Evolutionary conservation across 2,888 invertebrate species (phyloP), one percentile per base, ranked within the genome.

Genomic region (Calliscelio sp.): DNA sequence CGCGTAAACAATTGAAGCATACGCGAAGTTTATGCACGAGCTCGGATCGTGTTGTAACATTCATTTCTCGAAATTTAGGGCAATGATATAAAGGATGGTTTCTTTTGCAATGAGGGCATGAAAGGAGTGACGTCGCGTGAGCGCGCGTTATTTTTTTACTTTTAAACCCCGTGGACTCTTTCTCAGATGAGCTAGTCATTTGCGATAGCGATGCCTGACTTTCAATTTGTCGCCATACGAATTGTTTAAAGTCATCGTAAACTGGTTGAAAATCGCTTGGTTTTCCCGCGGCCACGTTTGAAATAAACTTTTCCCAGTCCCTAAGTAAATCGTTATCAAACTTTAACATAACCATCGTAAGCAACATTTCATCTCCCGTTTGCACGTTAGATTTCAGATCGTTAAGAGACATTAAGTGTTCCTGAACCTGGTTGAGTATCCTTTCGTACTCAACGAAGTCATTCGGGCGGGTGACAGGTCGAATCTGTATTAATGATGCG

Each of bases 401-500:
- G 18, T 70, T 44, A 1, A 79, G 22, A 1, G 57, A 59, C 59
- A 78, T 68, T 1, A 77, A 11, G 6, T 77, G 38, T 57, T 77
- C 66, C 28, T 78, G 78, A 32, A 61, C 51, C 49, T 51, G 28
- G 22, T 79, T 70, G 61, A 79, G 66, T 49, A 79, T 41, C 11
- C 79, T 46, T 11, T 79, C 79, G 28, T 79, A 79, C 66, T 79
- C 70, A 24, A 11, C 22, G 11, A 20, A 0, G 20, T 61, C 5
- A 41, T 71, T 71, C 16, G 66, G 35, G 11, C 53, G 59, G 1
- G 51, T 61, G 61, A 44, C 79, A 18, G 59, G 11, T 6, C 22
- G 14, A 11, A 79, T 41, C 2, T 41, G 11, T 53, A 6, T 20
- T 41, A 0, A 61, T 16, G 73, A 20, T 0, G 55, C 8, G 2